Conservation (phyloP, 2,888 invertebrate genomes). For the Trimorus sp. region DNA sequence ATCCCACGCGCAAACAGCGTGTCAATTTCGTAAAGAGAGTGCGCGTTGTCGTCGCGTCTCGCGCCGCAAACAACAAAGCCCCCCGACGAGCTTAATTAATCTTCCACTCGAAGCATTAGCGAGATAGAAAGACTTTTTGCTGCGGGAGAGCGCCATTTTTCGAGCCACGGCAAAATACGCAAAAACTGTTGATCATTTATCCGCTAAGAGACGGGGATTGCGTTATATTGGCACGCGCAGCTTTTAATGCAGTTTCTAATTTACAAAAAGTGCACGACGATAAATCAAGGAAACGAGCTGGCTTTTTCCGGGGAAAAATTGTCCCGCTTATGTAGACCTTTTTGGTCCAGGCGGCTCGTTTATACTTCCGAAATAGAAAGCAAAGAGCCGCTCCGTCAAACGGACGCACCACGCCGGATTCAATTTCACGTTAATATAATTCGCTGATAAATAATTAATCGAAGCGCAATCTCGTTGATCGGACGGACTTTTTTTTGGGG, state of each 20-base stretch:
- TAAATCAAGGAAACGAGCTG: constrained; percentile 54
- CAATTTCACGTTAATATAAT: constrained; percentile 16
- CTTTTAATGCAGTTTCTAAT: constrained; percentile 63
- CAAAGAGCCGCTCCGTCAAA: constrained; percentile 4
- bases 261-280: constrained; percentile 49
- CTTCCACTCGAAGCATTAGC: constrained; percentile 56
- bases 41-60: constrained; percentile 45
- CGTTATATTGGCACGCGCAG: constrained; percentile 59
- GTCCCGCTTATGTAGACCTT: constrained; percentile 19
- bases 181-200: constrained; percentile 62
- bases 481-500: constrained; percentile 5
- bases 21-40: constrained; percentile 58
- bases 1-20: too few relatives aligned
- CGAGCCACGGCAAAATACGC: constrained; percentile 36
- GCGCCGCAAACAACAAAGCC: constrained; percentile 43
- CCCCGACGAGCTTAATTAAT: constrained; percentile 49
- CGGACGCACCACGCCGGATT: not conserved
- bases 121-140: constrained; percentile 57
- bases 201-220: constrained; percentile 42
- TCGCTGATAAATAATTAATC: constrained; percentile 27
- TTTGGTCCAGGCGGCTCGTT: constrained; percentile 21
- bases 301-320: constrained; percentile 31
- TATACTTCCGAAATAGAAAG: constrained; percentile 16
- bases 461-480: constrained; percentile 17
- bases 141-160: constrained; percentile 27